Evolutionary conservation across 2,888 invertebrate genomes (phyloP).

Genomic region (Parnassius apollo): DNA sequence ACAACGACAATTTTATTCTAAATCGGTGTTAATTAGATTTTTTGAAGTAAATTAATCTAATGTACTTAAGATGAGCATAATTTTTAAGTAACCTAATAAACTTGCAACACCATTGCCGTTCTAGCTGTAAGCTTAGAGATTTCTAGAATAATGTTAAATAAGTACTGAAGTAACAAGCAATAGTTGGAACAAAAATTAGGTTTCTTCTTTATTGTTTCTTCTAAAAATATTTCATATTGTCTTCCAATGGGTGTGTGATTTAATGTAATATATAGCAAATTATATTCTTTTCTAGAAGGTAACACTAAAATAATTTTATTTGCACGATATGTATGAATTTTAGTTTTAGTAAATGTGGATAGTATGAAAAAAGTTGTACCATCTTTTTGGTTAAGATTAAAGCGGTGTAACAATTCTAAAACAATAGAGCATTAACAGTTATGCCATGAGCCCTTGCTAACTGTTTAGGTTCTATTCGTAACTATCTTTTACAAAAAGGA

Average conservation of each 20-base stretch:
- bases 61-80: slow-evolving; percentile 35
- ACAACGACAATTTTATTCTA: slow-evolving; percentile 80
- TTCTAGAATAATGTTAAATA: slow-evolving; percentile 1
- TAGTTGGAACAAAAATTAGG: slow-evolving; percentile 45
- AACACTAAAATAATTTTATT: slow-evolving; percentile 34
- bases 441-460: slow-evolving; percentile 26
- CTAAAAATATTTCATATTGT: slow-evolving; percentile 62
- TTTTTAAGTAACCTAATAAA: slow-evolving; percentile 46
- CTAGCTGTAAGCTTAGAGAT: slow-evolving; percentile 31
- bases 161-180: slow-evolving; percentile 66
- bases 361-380: too few species aligned
- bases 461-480: slow-evolving; percentile 18
- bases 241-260: slow-evolving; percentile 75
- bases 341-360: slow-evolving; percentile 3
- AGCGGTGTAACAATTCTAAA: slow-evolving; percentile 60
- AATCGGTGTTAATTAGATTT: slow-evolving; percentile 68
- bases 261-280: slow-evolving; percentile 41
- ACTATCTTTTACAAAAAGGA: neutral
- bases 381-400: neutral
- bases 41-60: slow-evolving; percentile 31
- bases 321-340: slow-evolving; percentile 21
- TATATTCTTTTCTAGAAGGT: slow-evolving; percentile 29
- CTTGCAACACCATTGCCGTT: slow-evolving; percentile 66
- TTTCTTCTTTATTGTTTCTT: slow-evolving; percentile 32
- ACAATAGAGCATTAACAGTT: slow-evolving; percentile 20